A percentile compares a stretch with the other conserved stretches of the same genome.
Conservation (phyloP, 53 echinoderm and acorn worm genomes). For the Glandiceps talaboti region DNA sequence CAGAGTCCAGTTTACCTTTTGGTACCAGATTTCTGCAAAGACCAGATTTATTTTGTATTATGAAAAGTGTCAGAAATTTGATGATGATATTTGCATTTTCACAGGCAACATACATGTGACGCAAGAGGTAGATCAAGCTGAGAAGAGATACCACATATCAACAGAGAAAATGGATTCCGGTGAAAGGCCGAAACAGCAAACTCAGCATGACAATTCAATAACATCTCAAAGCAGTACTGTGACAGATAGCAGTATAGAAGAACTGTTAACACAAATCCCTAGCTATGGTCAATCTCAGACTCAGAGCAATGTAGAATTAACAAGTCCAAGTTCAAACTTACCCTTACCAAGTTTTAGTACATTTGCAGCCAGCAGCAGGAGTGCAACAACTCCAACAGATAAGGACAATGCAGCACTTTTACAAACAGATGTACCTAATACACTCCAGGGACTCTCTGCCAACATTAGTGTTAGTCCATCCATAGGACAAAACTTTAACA, state of each 20-base stretch:
- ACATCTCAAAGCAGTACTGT: too few relatives aligned
- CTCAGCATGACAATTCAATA: too few relatives aligned
- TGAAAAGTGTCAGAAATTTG: too few relatives aligned
- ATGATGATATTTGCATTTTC: too few relatives aligned
- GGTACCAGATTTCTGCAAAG: too few relatives aligned
- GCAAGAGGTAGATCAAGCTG: background rate
- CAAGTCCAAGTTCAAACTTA: background rate
- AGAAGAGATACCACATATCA: background rate
- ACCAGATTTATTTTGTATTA: too few relatives aligned
- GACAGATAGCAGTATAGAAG: background rate
- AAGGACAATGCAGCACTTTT: background rate
- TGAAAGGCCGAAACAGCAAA: too few relatives aligned
- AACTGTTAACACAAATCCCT: background rate
- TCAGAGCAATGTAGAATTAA: background rate
- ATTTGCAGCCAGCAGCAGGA: background rate
- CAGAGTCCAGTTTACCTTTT: too few relatives aligned
- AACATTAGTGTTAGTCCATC: background rate
- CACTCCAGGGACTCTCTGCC: background rate
- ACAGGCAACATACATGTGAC: background rate
- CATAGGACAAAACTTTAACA: background rate
- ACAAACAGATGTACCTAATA: background rate
- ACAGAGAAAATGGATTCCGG: background rate
- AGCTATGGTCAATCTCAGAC: background rate
- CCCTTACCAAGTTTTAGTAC: background rate
- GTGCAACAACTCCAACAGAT: too few relatives aligned